Percentiles rank a stretch among this genome's conserved stretches.
These are phyloP conservation scores for Percopsis transmontana DNA, from an alignment of 2,113 vertebrate species.

Conservation along the genomic window DNA sequence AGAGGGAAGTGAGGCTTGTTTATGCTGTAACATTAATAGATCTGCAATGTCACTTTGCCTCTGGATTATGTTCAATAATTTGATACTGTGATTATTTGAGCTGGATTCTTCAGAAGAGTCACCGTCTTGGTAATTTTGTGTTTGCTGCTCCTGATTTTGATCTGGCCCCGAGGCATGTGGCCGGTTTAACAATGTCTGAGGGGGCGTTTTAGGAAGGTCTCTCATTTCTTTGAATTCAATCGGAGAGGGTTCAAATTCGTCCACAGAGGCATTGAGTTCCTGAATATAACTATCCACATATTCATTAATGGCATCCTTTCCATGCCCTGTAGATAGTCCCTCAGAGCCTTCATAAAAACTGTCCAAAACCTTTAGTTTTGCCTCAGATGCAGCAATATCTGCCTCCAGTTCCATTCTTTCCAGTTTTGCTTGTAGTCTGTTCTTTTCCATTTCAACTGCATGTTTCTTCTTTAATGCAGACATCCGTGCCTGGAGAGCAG, in stretches of 20 bases:
- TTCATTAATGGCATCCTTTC: neutral
- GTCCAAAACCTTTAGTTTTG: neutral
- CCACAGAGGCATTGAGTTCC: neutral
- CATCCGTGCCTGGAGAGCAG: neutral
- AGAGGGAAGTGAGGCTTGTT: neutral
- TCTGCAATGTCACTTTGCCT: neutral
- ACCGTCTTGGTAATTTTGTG: no score
- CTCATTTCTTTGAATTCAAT: neutral
- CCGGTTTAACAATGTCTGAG: neutral
- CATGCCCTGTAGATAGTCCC: neutral
- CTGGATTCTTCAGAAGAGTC: no score
- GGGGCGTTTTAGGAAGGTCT: neutral
- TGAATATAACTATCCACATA: neutral
- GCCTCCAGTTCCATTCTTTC: neutral
- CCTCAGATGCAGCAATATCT: neutral
- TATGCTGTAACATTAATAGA: neutral
- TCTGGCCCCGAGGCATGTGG: neutral
- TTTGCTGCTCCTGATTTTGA: no score
- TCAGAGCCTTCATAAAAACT: neutral
- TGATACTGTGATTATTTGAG: neutral
- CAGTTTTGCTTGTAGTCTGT: neutral
- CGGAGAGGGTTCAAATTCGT: neutral
- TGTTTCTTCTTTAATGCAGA: conserved; percentile 1
- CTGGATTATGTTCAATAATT: neutral
- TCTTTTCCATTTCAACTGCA: neutral